phyloP scores from a whole-genome alignment of 2,797 vertebrate genomes.

The Hippopotamyrus pictus region DNA sequence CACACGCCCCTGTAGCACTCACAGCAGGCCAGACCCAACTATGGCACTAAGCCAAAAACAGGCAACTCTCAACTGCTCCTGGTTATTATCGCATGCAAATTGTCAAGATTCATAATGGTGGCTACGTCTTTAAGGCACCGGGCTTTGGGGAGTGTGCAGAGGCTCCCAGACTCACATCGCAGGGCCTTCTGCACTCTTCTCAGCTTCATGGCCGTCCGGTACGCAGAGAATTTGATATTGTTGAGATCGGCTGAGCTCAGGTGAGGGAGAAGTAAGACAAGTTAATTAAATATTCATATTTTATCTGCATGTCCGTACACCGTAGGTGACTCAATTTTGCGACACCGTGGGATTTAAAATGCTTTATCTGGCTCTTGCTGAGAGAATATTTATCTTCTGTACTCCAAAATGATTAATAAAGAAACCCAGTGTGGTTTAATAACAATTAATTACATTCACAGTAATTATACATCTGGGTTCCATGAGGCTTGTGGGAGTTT shows the following conservation, averaged over 20 bases:
- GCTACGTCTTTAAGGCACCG: not conserved
- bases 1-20: not conserved
- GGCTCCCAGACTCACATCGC: conserved; percentile 49
- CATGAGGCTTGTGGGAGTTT: not conserved
- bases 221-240: conserved; percentile 75
- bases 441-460: conserved; percentile 12
- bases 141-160: not conserved
- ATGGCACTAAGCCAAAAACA: not conserved
- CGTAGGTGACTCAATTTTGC: not conserved
- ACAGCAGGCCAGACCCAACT: not conserved
- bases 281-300: not conserved
- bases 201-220: conserved; percentile 74
- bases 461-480: not conserved
- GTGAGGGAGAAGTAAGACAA: conserved; percentile 22
- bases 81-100: not conserved
- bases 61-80: not conserved
- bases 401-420: not conserved
- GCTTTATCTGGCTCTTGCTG: not conserved
- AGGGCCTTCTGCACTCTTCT: conserved; percentile 69
- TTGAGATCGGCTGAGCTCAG: conserved; percentile 65
- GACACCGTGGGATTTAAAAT: not conserved
- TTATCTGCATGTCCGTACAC: not conserved
- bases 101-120: not conserved
- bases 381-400: not conserved
- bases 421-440: not conserved